Evolutionary conservation across 2,113 vertebrate species (phyloP).

Genomic region (Eurystomus gularis): DNA sequence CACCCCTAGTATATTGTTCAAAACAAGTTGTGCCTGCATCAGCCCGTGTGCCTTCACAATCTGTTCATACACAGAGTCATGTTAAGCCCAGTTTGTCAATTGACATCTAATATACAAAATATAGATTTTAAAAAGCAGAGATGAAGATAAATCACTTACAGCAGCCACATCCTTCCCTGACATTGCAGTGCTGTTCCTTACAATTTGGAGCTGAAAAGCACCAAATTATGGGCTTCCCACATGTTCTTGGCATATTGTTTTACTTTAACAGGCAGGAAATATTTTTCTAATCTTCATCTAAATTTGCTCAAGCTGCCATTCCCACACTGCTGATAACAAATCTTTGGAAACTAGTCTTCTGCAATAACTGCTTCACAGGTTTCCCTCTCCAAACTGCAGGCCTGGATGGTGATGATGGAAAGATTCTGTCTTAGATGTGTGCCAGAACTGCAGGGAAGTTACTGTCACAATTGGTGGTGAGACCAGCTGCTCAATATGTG

Average conservation of each 20-base stretch:
- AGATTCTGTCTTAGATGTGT: neutral
- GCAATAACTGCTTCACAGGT: neutral
- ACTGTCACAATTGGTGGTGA: neutral
- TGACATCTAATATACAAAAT: neutral
- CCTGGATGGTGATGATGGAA: neutral
- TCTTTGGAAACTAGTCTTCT: neutral
- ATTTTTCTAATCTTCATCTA: slow-evolving; percentile 8
- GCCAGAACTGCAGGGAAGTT: neutral
- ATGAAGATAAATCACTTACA: neutral
- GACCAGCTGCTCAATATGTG: fast-evolving
- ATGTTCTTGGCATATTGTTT: neutral
- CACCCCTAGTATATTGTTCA: fast-evolving
- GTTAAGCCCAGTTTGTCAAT: fast-evolving
- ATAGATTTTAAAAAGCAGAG: neutral
- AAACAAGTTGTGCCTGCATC: neutral
- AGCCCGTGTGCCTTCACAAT: neutral
- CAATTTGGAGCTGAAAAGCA: neutral
- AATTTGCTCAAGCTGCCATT: neutral
- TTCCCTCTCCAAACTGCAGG: neutral
- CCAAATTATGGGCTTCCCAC: neutral
- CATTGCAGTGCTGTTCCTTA: neutral
- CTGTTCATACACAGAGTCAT: neutral
- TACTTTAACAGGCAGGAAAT: neutral
- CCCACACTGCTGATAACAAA: neutral
- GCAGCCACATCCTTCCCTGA: neutral